A percentile compares a stretch with the other conserved stretches of the same genome.
phyloP scores from a whole-genome alignment of 2,888 invertebrate genomes.

The Athrips mouffetella region DNA sequence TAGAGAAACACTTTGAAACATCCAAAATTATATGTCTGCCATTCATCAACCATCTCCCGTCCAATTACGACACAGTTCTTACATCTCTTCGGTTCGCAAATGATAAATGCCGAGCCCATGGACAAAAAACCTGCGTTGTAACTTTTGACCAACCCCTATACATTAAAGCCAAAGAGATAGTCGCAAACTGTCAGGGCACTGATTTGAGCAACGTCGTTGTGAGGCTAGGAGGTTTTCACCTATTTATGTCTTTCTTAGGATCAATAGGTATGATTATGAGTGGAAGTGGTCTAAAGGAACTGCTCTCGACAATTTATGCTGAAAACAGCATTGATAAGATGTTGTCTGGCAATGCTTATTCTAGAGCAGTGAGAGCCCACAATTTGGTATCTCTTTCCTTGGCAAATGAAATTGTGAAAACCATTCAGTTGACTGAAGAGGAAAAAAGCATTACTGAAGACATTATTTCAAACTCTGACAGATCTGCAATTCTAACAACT shows the following conservation, averaged over 20 bases:
- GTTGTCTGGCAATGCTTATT: constrained; percentile 35
- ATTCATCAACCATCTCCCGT: constrained; percentile 35
- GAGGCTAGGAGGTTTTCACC: constrained; percentile 39
- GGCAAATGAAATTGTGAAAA: constrained; percentile 29
- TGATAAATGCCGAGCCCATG: constrained; percentile 25
- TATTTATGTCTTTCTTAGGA: constrained; percentile 38
- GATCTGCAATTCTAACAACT: constrained; percentile 22
- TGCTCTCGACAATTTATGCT: constrained; percentile 20
- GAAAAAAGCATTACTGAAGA: constrained; percentile 21
- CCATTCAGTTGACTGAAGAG: constrained; percentile 25
- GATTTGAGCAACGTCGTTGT: constrained; percentile 27
- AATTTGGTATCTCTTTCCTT: constrained; percentile 30
- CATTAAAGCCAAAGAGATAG: constrained; percentile 33
- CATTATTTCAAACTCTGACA: constrained; percentile 19
- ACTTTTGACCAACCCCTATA: constrained; percentile 36
- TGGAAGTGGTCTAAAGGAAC: constrained; percentile 29
- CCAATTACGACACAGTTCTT: constrained; percentile 33
- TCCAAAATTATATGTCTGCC: constrained; percentile 33
- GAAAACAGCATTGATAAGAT: constrained; percentile 33
- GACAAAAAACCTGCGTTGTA: constrained; percentile 27
- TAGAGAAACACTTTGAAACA: constrained; percentile 24
- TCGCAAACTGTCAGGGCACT: constrained; percentile 25
- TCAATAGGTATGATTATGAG: constrained; percentile 36
- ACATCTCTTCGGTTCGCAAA: constrained; percentile 31
- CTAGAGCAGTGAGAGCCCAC: constrained; percentile 31